phyloP scores from a whole-genome alignment of 1,140 invertebrate species.

The Solenopsis invicta region DNA sequence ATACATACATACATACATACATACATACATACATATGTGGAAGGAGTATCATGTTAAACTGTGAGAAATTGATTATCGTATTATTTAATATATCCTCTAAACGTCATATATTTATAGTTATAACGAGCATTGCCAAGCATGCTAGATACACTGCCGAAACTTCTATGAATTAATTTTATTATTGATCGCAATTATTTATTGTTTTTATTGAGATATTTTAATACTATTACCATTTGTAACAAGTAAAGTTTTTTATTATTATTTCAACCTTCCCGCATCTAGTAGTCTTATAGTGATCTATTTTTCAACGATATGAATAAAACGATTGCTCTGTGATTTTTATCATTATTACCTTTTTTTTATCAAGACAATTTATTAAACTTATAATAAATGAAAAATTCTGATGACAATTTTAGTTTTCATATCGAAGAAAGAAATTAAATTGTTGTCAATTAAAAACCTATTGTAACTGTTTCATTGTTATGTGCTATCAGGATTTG shows the following conservation, averaged over 20 bases:
- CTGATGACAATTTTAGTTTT: neutral
- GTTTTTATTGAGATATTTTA: constrained; percentile 88
- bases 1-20: too few relatives aligned
- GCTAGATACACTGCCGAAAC: constrained; percentile 86
- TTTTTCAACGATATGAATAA: neutral
- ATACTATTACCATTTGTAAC: constrained; percentile 87
- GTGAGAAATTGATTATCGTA: constrained; percentile 74
- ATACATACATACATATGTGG: constrained; percentile 3
- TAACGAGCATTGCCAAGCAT: constrained; percentile 84
- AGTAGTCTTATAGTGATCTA: constrained; percentile 44
- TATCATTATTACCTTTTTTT: neutral
- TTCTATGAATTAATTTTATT: constrained; percentile 85
- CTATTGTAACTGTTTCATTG: neutral
- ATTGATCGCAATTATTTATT: constrained; percentile 86
- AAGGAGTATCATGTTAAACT: constrained; percentile 33
- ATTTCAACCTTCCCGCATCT: constrained; percentile 70
- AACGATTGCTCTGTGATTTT: neutral
- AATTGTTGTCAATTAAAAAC: constrained; percentile 23
- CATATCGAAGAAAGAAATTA: neutral
- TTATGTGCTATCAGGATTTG: neutral
- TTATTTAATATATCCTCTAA: constrained; percentile 83
- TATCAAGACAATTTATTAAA: neutral
- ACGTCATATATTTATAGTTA: constrained; percentile 82
- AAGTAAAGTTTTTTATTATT: constrained; percentile 76
- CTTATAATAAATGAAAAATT: neutral